phyloP scores from a whole-genome alignment of 2,113 vertebrate genomes.

The Passer montanus region DNA sequence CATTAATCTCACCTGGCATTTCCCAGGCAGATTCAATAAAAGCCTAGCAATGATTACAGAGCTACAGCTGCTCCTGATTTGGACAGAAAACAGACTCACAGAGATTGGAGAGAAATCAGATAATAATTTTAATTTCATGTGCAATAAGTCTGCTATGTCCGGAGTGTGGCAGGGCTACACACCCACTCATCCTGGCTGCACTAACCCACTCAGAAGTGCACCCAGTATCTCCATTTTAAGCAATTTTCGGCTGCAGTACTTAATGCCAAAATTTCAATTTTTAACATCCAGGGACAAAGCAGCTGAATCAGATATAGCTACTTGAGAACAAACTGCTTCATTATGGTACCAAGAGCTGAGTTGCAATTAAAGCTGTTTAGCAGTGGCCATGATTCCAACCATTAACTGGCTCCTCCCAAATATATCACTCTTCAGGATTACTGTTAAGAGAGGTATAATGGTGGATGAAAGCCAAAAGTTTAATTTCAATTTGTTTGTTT shows the following conservation, averaged over 20 bases:
- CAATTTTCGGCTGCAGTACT: background rate
- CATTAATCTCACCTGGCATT: background rate
- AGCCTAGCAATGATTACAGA: background rate
- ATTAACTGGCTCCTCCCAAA: background rate
- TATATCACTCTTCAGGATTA: background rate
- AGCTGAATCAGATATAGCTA: background rate
- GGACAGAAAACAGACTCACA: background rate
- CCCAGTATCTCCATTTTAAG: background rate
- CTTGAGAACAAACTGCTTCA: background rate
- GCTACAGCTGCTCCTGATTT: background rate
- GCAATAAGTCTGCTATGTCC: background rate
- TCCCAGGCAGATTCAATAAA: background rate
- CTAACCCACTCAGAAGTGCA: background rate
- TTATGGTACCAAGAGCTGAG: background rate
- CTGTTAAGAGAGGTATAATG: background rate
- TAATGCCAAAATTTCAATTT: background rate
- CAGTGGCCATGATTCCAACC: background rate
- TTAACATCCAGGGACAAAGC: background rate
- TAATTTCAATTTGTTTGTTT: background rate
- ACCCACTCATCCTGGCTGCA: background rate
- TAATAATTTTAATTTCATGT: background rate
- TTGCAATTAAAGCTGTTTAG: background rate
- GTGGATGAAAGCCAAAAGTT: background rate
- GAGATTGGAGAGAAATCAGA: background rate
- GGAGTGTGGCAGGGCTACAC: background rate